Base-by-base conservation (phyloP, 2,888 invertebrate species). In the Tromatobia lineatoria region DNA sequence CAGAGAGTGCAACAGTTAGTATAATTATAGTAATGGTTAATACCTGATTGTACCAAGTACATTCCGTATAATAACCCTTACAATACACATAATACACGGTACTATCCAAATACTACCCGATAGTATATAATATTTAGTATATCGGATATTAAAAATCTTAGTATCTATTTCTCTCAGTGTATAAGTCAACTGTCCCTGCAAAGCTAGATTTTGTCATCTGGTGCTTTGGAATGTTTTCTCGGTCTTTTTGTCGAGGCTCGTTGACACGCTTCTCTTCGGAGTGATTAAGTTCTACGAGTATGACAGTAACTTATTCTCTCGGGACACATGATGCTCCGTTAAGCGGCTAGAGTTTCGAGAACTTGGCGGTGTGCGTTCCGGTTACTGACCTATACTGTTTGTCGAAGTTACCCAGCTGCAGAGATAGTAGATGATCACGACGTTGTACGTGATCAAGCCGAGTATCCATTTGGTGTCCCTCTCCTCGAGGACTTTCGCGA, bases 321-420 rank as follows among this genome's bases (percentile, higher is more conserved):
- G 59, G 59, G 59, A 59, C 45, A 29, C 47, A 59, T 23, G 61
- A 74, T 50, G 34, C 50, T 38, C 64, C 13, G 4, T 74, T 50
- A 50, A 34, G 34, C 20, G 64, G 29, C 15, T 64, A 34, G 74
- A 74, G 74, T 74, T 74, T 74, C 64, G 50, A 38, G 45, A 34
- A 64, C 34, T 74, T 50, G 29, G 59, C 47, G 25, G 57, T 20
- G 23, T 45, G 38, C 18, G 50, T 38, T 64, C 61, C 50, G 74
- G 61, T 76, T 78, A 89, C 90, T 90, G 79, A 90, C 90, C 89
- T 80, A 90, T 86, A 86, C 90, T 90, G 59, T 88, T 86, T 6
- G 89, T 88, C 47, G 88, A 85, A 73, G 71, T 74, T 52, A 88
- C 73, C 88, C 89, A 89, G 64, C 59, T 79, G 81, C 85, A 80